Evolutionary conservation across 2,888 invertebrate species (phyloP).

Genomic region (Creontiades dilutus): DNA sequence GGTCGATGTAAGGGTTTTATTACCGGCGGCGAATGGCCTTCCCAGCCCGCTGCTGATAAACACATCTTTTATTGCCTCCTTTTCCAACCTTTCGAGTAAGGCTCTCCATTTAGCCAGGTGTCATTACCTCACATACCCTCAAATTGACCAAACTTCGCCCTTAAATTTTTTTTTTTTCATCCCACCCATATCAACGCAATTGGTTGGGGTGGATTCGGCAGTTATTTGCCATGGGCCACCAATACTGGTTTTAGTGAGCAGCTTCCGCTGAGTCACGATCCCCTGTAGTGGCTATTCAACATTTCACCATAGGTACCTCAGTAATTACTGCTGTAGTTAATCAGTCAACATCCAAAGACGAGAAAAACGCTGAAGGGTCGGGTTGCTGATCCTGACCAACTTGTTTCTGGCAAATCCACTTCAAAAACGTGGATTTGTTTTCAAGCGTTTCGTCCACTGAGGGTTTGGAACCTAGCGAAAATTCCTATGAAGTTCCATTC

Average conservation of each 20-base stretch:
- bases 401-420: too few relatives aligned
- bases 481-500: too few relatives aligned
- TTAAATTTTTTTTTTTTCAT: not conserved
- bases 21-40: constrained; percentile 56
- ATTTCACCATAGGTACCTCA: not conserved
- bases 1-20: constrained; percentile 64
- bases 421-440: too few relatives aligned
- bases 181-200: not conserved
- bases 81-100: constrained; percentile 49
- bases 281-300: not conserved
- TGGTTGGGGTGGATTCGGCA: not conserved
- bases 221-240: not conserved
- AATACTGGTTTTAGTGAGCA: constrained; percentile 11
- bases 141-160: constrained; percentile 66
- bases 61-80: constrained; percentile 70
- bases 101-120: constrained; percentile 67
- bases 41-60: constrained; percentile 61
- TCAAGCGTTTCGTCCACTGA: too few relatives aligned
- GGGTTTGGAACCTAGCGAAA: too few relatives aligned
- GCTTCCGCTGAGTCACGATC: not conserved
- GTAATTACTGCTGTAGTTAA: not conserved
- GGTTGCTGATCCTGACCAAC: too few relatives aligned
- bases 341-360: constrained; percentile 9
- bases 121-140: constrained; percentile 64
- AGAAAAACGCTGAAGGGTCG: too few relatives aligned